Evolutionary conservation across 2,113 vertebrate species (phyloP), one percentile per base, ranked within the genome.

Genomic region (Coturnix japonica): DNA sequence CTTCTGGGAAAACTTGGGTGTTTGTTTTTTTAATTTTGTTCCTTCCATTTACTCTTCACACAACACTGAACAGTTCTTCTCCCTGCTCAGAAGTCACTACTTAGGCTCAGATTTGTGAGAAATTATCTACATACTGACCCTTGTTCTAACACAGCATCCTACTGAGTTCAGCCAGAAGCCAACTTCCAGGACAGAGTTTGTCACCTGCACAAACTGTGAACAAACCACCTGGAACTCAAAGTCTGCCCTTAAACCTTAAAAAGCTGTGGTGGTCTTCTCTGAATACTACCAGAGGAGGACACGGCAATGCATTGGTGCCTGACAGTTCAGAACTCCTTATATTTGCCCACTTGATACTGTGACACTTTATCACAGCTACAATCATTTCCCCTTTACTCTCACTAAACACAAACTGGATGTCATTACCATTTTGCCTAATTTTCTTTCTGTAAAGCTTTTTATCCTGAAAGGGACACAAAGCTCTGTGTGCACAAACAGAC

Each of bases 141-240:
- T 64, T 85, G 33, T 20, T 92, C 60, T 75, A 72, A 91, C 49
- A 69, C 46, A 92, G 30, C 72, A 81, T 81, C 84, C 84, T 49
- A 87, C 59, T 61, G 23, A 87, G 30, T 67, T 74, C 83, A 89
- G 56, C 47, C 31, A 89, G 79, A 91, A 93, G 64, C 51, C 51
- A 90, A 74, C 16, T 69, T 57, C 80, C 77, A 26, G 3, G 0
- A 66, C 76, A 90, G 46, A 87, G 60, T 54, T 78, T 74, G 70
- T 61, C 0, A 59, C 60, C 47, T 86, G 23, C 61, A 18, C 33
- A 90, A 91, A 71, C 3, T 71, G 22, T 65, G 43, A 91, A 80
- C 12, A 35, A 90, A 83, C 14, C 22, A 65, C 25, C 19, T 71
- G 51, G 28, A 86, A 80, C 13, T 77, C 41, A 70, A 70, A 87